A percentile compares a stretch with the other conserved stretches of the same genome.
Conservation (phyloP, 92 coral and sea anemone species). For the Epizoanthus scotinus region DNA sequence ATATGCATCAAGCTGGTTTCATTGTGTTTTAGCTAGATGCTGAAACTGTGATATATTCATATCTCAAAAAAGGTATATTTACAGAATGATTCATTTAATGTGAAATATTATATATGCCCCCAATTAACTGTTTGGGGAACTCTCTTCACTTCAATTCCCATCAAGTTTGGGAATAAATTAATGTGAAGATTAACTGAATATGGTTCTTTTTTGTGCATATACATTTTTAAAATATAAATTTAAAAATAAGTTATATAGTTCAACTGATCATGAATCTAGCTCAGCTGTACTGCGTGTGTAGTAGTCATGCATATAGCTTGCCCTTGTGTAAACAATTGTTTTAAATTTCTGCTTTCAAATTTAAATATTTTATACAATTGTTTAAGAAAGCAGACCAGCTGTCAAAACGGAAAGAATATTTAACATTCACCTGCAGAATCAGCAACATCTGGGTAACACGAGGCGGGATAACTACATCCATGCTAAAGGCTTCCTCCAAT, state of each 20-base stretch:
- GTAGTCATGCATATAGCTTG: background rate
- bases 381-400: constrained; percentile 15
- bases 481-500: constrained; percentile 88
- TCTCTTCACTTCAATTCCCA: too few relatives aligned
- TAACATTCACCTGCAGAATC: constrained; percentile 83
- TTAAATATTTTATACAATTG: background rate
- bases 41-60: background rate
- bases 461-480: constrained; percentile 74
- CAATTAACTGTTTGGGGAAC: too few relatives aligned
- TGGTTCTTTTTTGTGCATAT: too few relatives aligned
- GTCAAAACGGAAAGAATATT: constrained; percentile 7
- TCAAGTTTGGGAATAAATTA: too few relatives aligned
- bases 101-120: background rate
- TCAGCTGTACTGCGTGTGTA: too few relatives aligned
- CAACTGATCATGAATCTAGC: too few relatives aligned
- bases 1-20: background rate
- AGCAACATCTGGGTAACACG: constrained; percentile 88
- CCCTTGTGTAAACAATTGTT: background rate
- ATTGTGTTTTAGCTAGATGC: background rate
- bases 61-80: background rate
- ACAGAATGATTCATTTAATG: background rate
- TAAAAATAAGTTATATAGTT: too few relatives aligned
- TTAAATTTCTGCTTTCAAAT: background rate
- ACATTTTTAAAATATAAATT: too few relatives aligned
- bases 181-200: too few relatives aligned